phyloP scores from a whole-genome alignment of 1,140 invertebrate genomes.

The Sminthurinus signatus region DNA sequence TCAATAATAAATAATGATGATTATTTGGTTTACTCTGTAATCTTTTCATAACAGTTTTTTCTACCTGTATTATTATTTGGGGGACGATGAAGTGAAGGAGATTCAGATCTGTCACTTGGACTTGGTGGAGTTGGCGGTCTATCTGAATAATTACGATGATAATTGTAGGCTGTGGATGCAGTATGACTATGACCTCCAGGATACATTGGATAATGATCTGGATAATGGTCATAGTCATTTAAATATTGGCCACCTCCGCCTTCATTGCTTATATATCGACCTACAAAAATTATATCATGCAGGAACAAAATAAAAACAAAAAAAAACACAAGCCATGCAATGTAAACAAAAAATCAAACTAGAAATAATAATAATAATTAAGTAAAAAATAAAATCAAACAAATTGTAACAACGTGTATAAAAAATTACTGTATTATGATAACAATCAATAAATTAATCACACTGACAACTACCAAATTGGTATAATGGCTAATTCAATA shows the following conservation, averaged over 20 bases:
- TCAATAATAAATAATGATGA: no score
- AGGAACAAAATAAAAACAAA: no score
- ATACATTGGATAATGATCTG: conserved; percentile 46
- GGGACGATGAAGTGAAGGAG: conserved; percentile 52
- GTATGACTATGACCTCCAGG: conserved; percentile 33
- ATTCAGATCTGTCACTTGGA: conserved; percentile 56
- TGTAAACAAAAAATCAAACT: not conserved
- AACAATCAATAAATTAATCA: no score
- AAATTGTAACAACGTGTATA: no score
- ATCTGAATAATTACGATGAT: conserved; percentile 45
- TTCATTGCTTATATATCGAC: conserved; percentile 21
- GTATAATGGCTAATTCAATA: no score
- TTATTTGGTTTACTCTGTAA: no score
- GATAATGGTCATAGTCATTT: conserved; percentile 58
- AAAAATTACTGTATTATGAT: no score
- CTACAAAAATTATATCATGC: conserved; percentile 12
- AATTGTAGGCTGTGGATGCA: conserved; percentile 16
- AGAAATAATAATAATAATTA: not conserved
- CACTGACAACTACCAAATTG: no score
- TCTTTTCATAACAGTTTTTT: no score
- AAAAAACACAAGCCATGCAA: conserved; percentile 19
- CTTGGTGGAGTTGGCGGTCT: conserved; percentile 53
- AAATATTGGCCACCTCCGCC: conserved; percentile 43
- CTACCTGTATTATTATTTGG: conserved; percentile 22
- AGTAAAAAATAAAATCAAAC: not conserved